Percentiles rank a stretch among this genome's conserved stretches.
phyloP scores from a whole-genome alignment of 1,140 invertebrate species.

The Drosophila teissieri region DNA sequence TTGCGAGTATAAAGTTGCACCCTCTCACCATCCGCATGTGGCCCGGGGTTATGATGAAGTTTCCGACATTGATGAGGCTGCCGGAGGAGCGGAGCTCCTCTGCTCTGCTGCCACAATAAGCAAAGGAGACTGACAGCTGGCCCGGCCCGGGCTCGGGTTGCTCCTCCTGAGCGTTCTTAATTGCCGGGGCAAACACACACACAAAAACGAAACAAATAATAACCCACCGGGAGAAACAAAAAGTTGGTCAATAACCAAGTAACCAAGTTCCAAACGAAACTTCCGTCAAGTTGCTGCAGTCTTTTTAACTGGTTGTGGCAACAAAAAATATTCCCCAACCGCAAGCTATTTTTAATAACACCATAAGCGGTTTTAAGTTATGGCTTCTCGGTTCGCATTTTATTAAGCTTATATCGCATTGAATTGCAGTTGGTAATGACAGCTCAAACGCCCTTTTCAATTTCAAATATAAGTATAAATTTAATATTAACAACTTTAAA shows the following conservation, averaged over 20 bases:
- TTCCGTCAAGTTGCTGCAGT: neutral
- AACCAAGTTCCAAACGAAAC: slow-evolving; percentile 8
- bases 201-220: slow-evolving; percentile 23
- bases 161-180: slow-evolving; percentile 59
- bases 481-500: too few species aligned
- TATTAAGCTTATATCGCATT: neutral
- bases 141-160: slow-evolving; percentile 7
- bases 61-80: slow-evolving; percentile 47
- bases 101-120: slow-evolving; percentile 30
- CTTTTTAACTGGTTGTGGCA: neutral
- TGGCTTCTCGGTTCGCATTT: neutral
- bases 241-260: slow-evolving; percentile 8
- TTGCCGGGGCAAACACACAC: slow-evolving; percentile 54
- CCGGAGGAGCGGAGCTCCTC: slow-evolving; percentile 38
- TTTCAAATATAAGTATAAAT: too few species aligned
- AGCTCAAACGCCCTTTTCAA: too few species aligned
- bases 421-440: neutral
- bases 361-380: neutral
- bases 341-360: neutral
- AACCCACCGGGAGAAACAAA: slow-evolving; percentile 4
- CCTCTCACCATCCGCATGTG: slow-evolving; percentile 1
- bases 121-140: slow-evolving; percentile 19
- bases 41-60: slow-evolving; percentile 41
- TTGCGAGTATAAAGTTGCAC: neutral
- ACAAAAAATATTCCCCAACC: neutral